Evolutionary conservation across 2,888 invertebrate genomes (phyloP), one percentile per base, ranked within the genome.

Genomic region (Coelogynopora nodosa): DNA sequence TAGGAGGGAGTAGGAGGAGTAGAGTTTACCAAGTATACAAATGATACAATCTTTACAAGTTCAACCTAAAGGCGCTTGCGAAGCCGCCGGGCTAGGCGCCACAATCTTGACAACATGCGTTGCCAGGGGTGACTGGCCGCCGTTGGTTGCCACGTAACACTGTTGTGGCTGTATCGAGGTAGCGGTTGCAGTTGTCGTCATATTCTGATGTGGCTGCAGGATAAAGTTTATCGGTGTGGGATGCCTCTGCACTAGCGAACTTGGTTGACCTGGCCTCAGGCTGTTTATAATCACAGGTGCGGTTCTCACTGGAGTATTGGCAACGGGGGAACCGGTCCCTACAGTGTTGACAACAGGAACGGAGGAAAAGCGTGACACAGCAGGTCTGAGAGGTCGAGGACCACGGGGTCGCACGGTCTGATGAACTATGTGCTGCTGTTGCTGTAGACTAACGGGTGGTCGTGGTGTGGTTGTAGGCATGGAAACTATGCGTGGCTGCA

Each of bases 41-140:
- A n/a, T n/a, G n/a, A n/a, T n/a, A n/a, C n/a, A n/a, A n/a, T n/a
- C n/a, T n/a, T n/a, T n/a, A n/a, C n/a, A n/a, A n/a, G n/a, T n/a
- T 74, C 27, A 74, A 23, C 74, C 74, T 74, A 74, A 74, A 2
- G 5, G 74, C 5, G 74, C 23, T 74, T 74, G 74, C 23, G 74
- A 23, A 23, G 74, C 23, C 5, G 74, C 18, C 5, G 74, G 2
- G 23, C 23, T 74, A 13, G 74, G 23, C 5, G 18, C 2, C 74
- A 74, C 74, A 13, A 74, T 5, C 27, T 74, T 74, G 23, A 74
- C 74, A 74, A 74, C 74, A 74, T 74, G 74, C 27, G 74, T 74
- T 74, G 74, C 27, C 74, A 74, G 74, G 5, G 74, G 23, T 26
- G 74, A 74, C 74, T 74, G 74, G 23, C 10, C 74, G 10, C 10